Conservation (phyloP, 2,113 vertebrate genomes). For the Bubo bubo region DNA sequence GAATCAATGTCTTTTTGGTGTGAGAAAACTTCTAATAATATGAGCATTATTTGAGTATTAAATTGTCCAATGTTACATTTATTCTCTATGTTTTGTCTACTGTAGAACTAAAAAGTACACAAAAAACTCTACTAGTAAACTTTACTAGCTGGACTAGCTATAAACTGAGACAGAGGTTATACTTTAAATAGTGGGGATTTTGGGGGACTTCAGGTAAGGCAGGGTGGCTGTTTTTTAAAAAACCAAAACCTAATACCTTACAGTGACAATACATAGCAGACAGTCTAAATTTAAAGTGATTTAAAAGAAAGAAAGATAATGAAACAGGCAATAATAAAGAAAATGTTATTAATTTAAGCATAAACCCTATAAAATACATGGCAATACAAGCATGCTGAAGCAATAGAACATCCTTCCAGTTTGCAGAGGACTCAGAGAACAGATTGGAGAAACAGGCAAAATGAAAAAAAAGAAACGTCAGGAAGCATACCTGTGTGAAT, state of each 20-base stretch:
- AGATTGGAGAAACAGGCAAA: neutral
- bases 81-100: neutral
- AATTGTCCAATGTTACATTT: neutral
- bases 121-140: neutral
- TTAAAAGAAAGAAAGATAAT: neutral
- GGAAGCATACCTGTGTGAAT: neutral
- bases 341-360: neutral
- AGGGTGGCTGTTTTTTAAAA: neutral
- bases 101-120: neutral
- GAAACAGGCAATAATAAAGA: neutral
- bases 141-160: neutral
- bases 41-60: neutral
- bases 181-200: neutral
- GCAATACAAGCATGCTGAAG: neutral
- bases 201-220: neutral
- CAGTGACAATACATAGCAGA: neutral
- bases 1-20: neutral
- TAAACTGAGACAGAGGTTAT: neutral
- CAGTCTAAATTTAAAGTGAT: neutral
- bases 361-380: neutral
- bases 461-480: too few species aligned
- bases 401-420: neutral
- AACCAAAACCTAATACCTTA: neutral
- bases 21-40: neutral
- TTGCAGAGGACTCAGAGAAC: neutral